Base-by-base conservation (phyloP, 2,888 invertebrate species). In the Argynnis bischoffii region DNA sequence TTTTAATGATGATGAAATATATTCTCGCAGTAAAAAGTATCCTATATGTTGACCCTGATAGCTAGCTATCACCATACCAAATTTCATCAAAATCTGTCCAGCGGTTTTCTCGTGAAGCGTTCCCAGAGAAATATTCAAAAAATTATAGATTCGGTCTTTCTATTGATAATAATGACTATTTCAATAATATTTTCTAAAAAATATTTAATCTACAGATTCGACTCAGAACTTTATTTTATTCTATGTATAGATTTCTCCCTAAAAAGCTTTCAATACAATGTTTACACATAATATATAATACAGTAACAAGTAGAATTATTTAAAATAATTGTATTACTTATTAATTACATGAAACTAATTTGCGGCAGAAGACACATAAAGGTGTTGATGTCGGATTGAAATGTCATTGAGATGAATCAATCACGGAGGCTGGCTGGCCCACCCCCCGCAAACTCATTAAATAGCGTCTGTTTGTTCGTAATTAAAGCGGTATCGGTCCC, bases 391-490 rank as follows among this genome's bases (percentile, higher is more conserved):
- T n/a, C 47, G 51, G 26, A 69, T 61, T 31, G 55, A 53, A 57
- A 55, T 64, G 46, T 48, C 74, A 74, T 64, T 76, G 80, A 79
- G 79, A 77, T 78, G 73, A 86, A 90, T 91, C 91, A 90, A 92
- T 92, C 91, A 90, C 83, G 77, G 81, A 75, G 81, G 78, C 81
- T 88, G 88, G 87, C 88, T 90, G 90, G 83, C 80, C 87, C 89
- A 89, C 84, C 86, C 85, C 86, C 86, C 87, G 89, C 88, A 90
- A 87, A 41, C 89, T 90, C 91, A 90, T 91, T 91, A 91, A 89
- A 84, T 85, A 84, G 87, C 88, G 89, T 90, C 91, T 90, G 91
- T 91, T 91, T 92, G 90, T 91, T 89, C 88, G 90, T 92, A 92
- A 92, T 92, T 92, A 92, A 91, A 90, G 88, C 85, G 84, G 91